phyloP scores from a whole-genome alignment of 2,113 vertebrate genomes.

The Nothobranchius furzeri region DNA sequence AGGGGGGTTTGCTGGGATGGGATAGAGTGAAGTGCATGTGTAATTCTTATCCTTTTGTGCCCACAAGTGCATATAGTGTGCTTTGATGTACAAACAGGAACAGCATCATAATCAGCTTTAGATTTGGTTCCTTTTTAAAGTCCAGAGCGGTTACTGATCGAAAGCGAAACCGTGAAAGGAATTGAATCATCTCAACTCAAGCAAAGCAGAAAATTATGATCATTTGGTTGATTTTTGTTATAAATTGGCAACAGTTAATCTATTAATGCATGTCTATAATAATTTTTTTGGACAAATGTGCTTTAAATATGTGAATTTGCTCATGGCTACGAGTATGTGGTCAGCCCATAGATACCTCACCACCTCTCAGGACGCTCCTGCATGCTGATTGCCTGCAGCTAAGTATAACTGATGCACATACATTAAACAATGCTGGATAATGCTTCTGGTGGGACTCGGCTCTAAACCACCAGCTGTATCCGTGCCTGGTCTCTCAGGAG shows the following conservation, averaged over 20 bases:
- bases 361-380: conserved; percentile 19
- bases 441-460: no score
- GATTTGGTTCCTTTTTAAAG: conserved; percentile 5
- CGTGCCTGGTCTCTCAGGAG: conserved; percentile 1
- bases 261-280: neutral
- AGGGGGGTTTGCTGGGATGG: no score
- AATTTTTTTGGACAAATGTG: neutral
- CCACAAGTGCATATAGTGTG: conserved; percentile 14
- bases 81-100: neutral
- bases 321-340: conserved; percentile 34
- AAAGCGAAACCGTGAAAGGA: neutral
- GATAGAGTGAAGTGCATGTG: neutral
- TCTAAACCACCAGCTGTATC: conserved; percentile 25
- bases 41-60: conserved; percentile 37
- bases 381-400: conserved; percentile 15
- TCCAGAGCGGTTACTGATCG: conserved; percentile 5
- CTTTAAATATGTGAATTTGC: conserved; percentile 33
- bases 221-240: conserved; percentile 1
- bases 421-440: neutral
- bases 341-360: conserved; percentile 30
- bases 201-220: neutral
- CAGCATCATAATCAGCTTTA: neutral
- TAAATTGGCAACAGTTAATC: conserved; percentile 22
- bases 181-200: neutral
- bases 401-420: conserved; percentile 10